Evolutionary conservation across 2,797 vertebrate species (phyloP).

Genomic region (Hybognathus amarus): DNA sequence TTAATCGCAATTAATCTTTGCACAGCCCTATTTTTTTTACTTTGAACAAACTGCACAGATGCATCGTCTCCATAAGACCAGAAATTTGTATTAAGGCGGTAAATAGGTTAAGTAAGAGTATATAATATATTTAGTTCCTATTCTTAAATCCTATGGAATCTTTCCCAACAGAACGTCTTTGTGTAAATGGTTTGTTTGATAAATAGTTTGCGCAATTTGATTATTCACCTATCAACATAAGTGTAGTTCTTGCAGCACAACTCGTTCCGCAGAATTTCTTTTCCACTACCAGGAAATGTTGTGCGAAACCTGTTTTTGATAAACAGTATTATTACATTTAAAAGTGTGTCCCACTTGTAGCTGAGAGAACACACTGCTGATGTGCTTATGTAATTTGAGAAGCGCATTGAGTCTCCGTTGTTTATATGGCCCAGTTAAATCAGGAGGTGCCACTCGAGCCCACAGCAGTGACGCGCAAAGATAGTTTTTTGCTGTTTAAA

Average conservation of each 20-base stretch:
- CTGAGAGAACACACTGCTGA: not conserved
- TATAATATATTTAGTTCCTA: not conserved
- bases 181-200: not conserved
- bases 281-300: not conserved
- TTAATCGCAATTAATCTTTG: too few relatives aligned
- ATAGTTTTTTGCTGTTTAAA: conserved; percentile 40
- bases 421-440: conserved; percentile 33
- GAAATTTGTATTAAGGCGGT: not conserved
- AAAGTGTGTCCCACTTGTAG: not conserved
- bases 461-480: conserved; percentile 32
- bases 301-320: not conserved
- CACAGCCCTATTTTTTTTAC: too few relatives aligned
- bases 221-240: not conserved
- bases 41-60: not conserved
- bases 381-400: not conserved
- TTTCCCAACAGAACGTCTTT: not conserved
- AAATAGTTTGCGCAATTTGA: not conserved
- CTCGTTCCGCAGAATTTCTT: not conserved
- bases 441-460: conserved; percentile 1
- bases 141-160: not conserved
- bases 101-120: not conserved
- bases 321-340: not conserved
- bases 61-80: not conserved
- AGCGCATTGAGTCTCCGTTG: not conserved
- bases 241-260: not conserved